Evolutionary conservation across 2,113 vertebrate genomes (phyloP).

Genomic region (Accipiter virgatus): DNA sequence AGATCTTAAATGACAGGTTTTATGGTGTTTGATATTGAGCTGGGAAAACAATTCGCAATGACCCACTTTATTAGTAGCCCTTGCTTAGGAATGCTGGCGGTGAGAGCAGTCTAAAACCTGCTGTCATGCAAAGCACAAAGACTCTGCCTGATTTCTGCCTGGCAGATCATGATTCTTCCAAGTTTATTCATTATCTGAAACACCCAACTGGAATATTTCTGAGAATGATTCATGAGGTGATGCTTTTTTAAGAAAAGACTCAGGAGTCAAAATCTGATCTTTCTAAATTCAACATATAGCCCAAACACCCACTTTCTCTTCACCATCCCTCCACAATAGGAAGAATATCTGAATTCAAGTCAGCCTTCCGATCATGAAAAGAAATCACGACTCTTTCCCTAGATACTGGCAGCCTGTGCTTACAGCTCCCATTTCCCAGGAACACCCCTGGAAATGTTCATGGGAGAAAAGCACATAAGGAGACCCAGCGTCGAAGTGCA

Average conservation of each 20-base stretch:
- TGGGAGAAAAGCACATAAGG: not conserved
- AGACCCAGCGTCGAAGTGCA: fast-evolving
- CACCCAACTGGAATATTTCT: not conserved
- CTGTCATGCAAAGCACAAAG: not conserved
- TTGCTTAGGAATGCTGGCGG: not conserved
- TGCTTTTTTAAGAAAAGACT: not conserved
- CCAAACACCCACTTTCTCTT: not conserved
- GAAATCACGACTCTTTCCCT: not conserved
- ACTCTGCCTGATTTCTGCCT: not conserved
- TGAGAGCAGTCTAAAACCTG: not conserved
- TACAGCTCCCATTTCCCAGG: not conserved
- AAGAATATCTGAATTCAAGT: not conserved
- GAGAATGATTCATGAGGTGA: not conserved
- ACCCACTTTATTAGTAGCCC: not conserved
- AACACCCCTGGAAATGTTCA: not conserved
- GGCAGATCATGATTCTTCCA: not conserved
- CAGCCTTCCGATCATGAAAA: not conserved
- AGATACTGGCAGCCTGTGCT: not conserved
- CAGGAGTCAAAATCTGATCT: not conserved
- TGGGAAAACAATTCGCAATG: not conserved
- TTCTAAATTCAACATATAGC: not conserved
- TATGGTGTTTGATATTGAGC: slow-evolving; percentile 5
- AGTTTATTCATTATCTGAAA: not conserved
- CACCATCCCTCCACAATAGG: not conserved
- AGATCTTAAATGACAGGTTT: slow-evolving; percentile 30